Base-by-base conservation (phyloP, 2,888 invertebrate species). In the Pachydiplax longipennis region DNA sequence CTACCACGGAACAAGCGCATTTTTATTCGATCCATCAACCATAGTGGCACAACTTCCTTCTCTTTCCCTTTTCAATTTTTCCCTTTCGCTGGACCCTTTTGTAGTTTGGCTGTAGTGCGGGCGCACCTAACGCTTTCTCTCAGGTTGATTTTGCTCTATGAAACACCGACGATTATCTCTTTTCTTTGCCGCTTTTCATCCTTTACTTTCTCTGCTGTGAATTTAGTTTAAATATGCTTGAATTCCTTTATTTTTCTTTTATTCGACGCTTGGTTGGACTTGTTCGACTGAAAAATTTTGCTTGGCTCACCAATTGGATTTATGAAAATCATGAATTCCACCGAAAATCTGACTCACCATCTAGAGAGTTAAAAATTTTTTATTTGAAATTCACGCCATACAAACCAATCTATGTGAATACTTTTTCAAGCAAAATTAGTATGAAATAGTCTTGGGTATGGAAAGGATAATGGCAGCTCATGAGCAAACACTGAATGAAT, bases 11-110 rank as follows among this genome's bases (percentile, higher is more conserved):
- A n/a, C 87, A 37, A 87, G 53, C 87, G 87, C 31, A 37, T 87
- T 87, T 58, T 65, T 61, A 37, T 87, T 61, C 87, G 87, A 61
- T 87, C 65, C 87, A 87, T 87, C 61, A 83, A 58, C 83, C 83
- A 31, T 35, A 58, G 83, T 83, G 83, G 83, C 15, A 35, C 53
- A 25, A 25, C 37, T 18, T 25, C 35, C 48, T 61, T 53, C 8
- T 35, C 65, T 37, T 37, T 22, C 58, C n/a, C 61, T 35, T 31
- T 15, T 35, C 53, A 15, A 22, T 25, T 31, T 31, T 13, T 35
- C 58, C 83, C 18, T 35, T 87, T 22, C 18, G 31, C 53, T 58
- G 15, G 25, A 44, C 44, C 10, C 44, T 44, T 44, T 44, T 65
- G 22, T 65, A 5, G 65, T 5, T 65, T n/a, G 22, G 22, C n/a